These are phyloP conservation scores for Platyscapa corneri DNA, from an alignment of 1,140 invertebrate genomes.

Conservation along the genomic window DNA sequence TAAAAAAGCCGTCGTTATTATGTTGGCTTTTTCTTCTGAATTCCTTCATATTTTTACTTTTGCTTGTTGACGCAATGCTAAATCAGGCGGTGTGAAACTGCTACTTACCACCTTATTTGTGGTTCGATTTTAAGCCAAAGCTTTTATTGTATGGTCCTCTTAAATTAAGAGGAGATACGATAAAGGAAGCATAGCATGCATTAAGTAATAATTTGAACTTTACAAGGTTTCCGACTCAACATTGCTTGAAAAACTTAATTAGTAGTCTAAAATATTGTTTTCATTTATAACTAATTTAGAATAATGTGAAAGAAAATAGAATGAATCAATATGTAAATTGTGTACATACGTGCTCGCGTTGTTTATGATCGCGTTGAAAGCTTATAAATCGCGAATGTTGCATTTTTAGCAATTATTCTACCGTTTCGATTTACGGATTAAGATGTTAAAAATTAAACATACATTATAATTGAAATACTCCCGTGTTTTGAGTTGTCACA, in stretches of 20 bases:
- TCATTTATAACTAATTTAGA: constrained; percentile 36
- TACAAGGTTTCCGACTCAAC: constrained; percentile 21
- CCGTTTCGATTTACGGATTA: neutral
- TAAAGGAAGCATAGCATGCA: constrained; percentile 13
- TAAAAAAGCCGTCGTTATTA: constrained; percentile 14
- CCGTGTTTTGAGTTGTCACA: constrained; percentile 3
- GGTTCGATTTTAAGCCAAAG: constrained; percentile 38
- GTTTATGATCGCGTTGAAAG: constrained; percentile 26
- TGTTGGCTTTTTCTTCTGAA: constrained; percentile 4
- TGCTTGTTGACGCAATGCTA: neutral
- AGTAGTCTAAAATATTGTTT: constrained; percentile 11
- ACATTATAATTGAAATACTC: neutral
- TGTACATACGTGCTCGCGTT: constrained; percentile 50
- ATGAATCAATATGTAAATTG: constrained; percentile 50
- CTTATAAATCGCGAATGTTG: constrained; percentile 11
- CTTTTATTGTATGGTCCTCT: constrained; percentile 29
- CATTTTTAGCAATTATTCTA: constrained; percentile 34
- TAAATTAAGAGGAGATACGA: constrained; percentile 45
- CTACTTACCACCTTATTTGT: constrained; percentile 9
- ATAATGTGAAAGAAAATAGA: constrained; percentile 11
- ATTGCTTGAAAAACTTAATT: constrained; percentile 26
- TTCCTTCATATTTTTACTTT: constrained; percentile 17
- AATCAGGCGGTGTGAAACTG: constrained; percentile 19
- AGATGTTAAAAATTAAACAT: constrained; percentile 25
- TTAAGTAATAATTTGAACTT: constrained; percentile 20